Base-by-base conservation (phyloP, 2,888 invertebrate genomes). In the Epinotia nisella region DNA sequence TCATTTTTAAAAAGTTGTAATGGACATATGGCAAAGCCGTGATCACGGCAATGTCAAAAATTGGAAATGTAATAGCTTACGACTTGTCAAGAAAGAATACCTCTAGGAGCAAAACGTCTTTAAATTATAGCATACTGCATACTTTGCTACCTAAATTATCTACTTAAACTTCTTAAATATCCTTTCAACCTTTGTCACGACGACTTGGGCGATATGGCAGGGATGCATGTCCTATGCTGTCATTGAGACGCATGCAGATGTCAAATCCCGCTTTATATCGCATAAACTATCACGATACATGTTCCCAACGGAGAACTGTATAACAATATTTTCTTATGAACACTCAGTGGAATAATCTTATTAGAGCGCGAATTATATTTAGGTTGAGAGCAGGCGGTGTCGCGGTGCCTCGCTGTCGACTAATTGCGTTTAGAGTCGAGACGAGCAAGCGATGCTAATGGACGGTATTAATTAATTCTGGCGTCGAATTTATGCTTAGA, bases 391-490 rank as follows among this genome's bases (percentile, higher is more conserved):
- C 82, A 83, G 80, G 84, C 84, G 83, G 86, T 89, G 88, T 90
- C 87, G 87, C 83, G 85, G 82, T 75, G 82, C 81, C 84, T 85
- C 83, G 83, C 81, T 85, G 83, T 85, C 85, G 87, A 87, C 88
- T 91, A 91, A 91, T 91, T 91, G 90, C 90, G 88, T 91, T 91
- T 89, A 87, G 83, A 90, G 88, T 85, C 83, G 84, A 85, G 86
- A 85, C 86, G 81, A 87, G 88, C 89, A 87, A 89, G 90, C 88
- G 91, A 87, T 87, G 90, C 90, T 92, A 92, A 92, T 92, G 91
- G 92, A 91, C 88, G 88, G 87, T 90, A 90, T 91, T 92, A 90
- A 92, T 92, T 92, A 92, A 90, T 88, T 86, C 87, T 81, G 85
- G 86, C 87, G 85, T 89, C 90, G 90, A 89, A 90, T 88, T 89